Evolutionary conservation across 2,888 invertebrate species (phyloP), one percentile per base, ranked within the genome.

Genomic region (Ectobius pallidus): DNA sequence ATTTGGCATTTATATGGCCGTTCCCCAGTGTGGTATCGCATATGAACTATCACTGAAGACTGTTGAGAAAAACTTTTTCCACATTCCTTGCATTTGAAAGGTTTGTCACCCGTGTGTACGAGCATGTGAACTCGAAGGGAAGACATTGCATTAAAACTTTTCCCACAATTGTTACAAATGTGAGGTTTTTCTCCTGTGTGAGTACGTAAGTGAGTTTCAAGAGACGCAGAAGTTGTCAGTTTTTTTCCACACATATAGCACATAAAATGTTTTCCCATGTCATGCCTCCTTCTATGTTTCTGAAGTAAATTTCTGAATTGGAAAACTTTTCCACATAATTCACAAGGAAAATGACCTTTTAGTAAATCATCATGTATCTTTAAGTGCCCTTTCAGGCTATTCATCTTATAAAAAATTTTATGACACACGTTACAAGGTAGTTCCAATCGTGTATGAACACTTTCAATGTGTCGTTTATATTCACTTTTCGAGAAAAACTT

Each of bases 371-470:
- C 70, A 67, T 62, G 77, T 73, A 25, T 69, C 22, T 63, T 49
- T 34, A 58, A 63, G n/a, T 73, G 73, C 14, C 20, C 65, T 14
- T 34, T 52, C 22, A 73, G 69, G 72, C 79, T 84, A 34, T 85
- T 84, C 70, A 84, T 82, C 76, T 86, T 84, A 9, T 30, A 20
- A 46, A 73, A 73, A 0, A 39, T 27, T 20, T 70, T 67, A 14
- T 27, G 42, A 42, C 74, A 74, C 3, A 69, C 27, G 9, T 69
- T 52, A 22, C 70, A 69, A 7, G 34, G 34, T 34, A 34, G 11
- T 11, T 34, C 7, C 11, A 6, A 11, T 7, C 34, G 7, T 34
- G 6, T 6, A 20, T 71, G 65, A 77, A 78, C 76, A 30, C 20
- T 52, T 30, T 44, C 49, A 22, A 42, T 20, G 27, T 71, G 71